A percentile compares a stretch with the other conserved stretches of the same genome.
phyloP scores from a whole-genome alignment of 2,888 invertebrate species.

The Thereva unica region DNA sequence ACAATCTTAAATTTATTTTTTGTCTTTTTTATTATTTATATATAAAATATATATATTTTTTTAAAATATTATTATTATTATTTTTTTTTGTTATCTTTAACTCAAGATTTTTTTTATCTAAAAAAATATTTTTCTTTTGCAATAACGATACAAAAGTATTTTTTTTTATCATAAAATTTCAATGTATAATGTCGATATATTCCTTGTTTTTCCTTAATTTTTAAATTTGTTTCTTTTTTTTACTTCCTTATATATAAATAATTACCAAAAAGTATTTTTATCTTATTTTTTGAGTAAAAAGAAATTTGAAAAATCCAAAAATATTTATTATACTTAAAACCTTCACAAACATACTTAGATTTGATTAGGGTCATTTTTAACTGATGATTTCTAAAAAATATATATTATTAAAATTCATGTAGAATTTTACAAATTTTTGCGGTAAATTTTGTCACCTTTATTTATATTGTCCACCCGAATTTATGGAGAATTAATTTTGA shows the following conservation, averaged over 20 bases:
- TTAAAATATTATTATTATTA: no score
- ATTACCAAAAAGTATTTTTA: slow-evolving; percentile 25
- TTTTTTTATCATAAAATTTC: slow-evolving; percentile 34
- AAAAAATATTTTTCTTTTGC: no score
- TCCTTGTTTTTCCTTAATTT: slow-evolving; percentile 30
- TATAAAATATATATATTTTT: neutral
- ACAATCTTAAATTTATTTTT: slow-evolving; percentile 63
- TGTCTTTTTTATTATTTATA: slow-evolving; percentile 24
- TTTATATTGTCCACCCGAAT: neutral
- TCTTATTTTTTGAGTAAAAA: neutral
- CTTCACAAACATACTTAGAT: no score
- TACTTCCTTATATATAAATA: slow-evolving; percentile 22
- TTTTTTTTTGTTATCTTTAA: no score
- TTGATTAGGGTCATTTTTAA: no score
- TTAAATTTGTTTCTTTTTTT: slow-evolving; percentile 24
- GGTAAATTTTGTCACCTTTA: slow-evolving; percentile 29
- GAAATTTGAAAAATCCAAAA: no score
- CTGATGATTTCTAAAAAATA: no score
- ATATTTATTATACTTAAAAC: no score
- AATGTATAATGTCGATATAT: slow-evolving; percentile 33
- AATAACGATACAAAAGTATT: neutral
- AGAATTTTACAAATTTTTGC: slow-evolving; percentile 11
- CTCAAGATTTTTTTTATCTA: no score
- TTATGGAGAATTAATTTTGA: neutral
- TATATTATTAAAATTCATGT: no score